Base-by-base conservation (phyloP, 2,113 vertebrate genomes). In the Nestor notabilis region DNA sequence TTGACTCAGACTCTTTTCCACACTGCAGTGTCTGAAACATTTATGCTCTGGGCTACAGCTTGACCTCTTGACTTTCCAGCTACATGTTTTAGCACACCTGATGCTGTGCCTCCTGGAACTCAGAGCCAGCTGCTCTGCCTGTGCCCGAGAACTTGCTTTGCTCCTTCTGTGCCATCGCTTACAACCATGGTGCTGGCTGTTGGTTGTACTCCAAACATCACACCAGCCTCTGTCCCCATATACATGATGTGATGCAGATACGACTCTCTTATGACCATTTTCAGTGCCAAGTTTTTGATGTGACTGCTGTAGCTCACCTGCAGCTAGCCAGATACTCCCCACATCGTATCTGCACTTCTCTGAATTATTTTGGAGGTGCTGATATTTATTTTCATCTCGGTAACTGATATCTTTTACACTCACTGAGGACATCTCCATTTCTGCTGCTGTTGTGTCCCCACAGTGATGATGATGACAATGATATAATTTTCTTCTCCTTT, bases 401-500 rank as follows among this genome's bases (percentile, higher is more conserved):
- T 47, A 79, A 33, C 19, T 37, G 24, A 66, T 72, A 43, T 93
- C 91, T 43, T 63, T 87, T 87, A 96, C 96, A 29, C 35, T 68
- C 83, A 79, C 53, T 55, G 71, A 80, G 31, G 25, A 69, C 50
- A 65, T 46, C 52, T 93, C 95, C 39, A 88, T 78, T 53, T 97
- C 82, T 83, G 85, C 92, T 37, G 85, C 79, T 84, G 79, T 27
- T 79, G 86, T 81, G 65, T 85, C 49, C 25, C 90, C 61, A 64
- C 83, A 90, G 91, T 97, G 95, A 60, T 90, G 72, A 66, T 82
- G 68, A 90, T 97, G 92, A 93, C 96, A 97, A 19, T 75, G 83
- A 94, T 96, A 97, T 52, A 97, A 35, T 91, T 97, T 98, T 95
- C 97, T 97, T 69, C 97, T 97, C 90, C 92, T 98, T 96, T 96